phyloP scores from a whole-genome alignment of 2,888 invertebrate species.

The Standfussiana lucernea region DNA sequence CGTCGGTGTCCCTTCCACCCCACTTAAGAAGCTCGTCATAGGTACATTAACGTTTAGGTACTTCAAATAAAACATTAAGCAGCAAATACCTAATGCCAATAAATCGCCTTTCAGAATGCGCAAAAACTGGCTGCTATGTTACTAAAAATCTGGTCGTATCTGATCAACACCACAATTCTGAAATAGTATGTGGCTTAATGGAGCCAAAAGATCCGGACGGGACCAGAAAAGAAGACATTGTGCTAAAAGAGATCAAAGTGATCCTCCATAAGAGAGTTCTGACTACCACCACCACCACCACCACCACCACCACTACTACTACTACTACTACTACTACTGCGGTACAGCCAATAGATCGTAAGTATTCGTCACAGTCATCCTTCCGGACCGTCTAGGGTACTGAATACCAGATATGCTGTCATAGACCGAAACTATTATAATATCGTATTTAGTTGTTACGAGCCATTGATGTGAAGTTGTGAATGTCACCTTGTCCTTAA shows the following conservation, averaged over 20 bases:
- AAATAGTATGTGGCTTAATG: slow-evolving; percentile 11
- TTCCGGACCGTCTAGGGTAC: background rate
- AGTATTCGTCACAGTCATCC: slow-evolving; percentile 10
- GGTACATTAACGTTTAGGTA: background rate
- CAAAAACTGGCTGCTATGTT: rapidly evolving
- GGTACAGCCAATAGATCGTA: rapidly evolving
- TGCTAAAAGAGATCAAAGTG: background rate
- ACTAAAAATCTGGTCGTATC: rapidly evolving
- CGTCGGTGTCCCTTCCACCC: no score
- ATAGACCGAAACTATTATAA: background rate
- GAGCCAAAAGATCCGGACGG: background rate
- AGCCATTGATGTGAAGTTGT: background rate
- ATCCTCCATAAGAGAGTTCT: slow-evolving; percentile 15
- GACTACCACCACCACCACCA: background rate
- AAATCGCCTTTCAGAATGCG: slow-evolving; percentile 12
- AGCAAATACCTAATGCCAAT: background rate
- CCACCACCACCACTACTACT: background rate
- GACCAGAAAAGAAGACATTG: rapidly evolving
- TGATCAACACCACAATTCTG: rapidly evolving
- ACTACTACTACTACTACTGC: rapidly evolving
- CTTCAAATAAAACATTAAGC: background rate
- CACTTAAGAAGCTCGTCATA: background rate
- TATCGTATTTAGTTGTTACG: background rate
- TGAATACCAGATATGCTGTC: background rate
- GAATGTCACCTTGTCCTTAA: background rate